These are phyloP conservation scores for Furnarius figulus DNA, from an alignment of 2,113 vertebrate species.

Conservation along the genomic window DNA sequence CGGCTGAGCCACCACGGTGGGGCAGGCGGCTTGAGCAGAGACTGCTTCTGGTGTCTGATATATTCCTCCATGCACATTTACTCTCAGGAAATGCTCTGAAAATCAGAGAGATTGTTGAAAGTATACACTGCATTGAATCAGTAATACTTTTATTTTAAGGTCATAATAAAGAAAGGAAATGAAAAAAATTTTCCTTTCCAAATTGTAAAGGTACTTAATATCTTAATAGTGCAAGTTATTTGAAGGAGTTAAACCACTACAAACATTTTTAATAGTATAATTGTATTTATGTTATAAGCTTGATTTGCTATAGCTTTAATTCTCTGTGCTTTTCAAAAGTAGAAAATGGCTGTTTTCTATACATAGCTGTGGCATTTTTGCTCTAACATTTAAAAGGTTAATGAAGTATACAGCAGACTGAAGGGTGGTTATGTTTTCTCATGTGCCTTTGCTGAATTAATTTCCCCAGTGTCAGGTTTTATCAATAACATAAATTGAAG, in stretches of 20 bases:
- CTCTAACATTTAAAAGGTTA: neutral
- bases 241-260: neutral
- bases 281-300: neutral
- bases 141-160: neutral
- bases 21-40: neutral
- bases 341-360: neutral
- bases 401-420: neutral
- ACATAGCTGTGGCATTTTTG: neutral
- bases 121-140: neutral
- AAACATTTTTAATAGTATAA: neutral
- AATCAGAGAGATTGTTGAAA: neutral
- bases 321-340: neutral
- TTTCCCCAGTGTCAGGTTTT: neutral
- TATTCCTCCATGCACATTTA: fast-evolving
- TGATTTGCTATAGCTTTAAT: neutral
- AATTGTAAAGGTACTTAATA: neutral
- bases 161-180: neutral
- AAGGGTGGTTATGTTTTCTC: neutral
- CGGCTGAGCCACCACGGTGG: neutral
- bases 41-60: neutral
- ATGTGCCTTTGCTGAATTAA: neutral
- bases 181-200: fast-evolving
- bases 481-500: neutral
- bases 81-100: neutral
- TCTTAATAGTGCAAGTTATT: neutral